These are phyloP conservation scores for Tauraco hartlaubi DNA, from an alignment of 2,797 vertebrate species.

Conservation along the genomic window DNA sequence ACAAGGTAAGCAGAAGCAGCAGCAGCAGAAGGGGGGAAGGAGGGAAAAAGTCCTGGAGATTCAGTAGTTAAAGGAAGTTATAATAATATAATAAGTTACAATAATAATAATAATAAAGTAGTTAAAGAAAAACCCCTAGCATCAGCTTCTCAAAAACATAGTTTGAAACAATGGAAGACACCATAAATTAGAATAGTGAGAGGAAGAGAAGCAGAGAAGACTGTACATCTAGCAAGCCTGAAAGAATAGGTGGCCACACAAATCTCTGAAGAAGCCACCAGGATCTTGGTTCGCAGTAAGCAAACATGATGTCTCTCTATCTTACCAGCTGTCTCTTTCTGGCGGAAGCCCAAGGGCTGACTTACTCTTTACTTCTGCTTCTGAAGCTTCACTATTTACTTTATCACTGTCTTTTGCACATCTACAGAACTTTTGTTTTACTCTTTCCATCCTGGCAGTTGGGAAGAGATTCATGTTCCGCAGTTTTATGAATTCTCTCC, in stretches of 20 bases:
- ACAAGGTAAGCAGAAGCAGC: not conserved
- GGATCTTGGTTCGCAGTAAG: not conserved
- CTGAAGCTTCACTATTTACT: not conserved
- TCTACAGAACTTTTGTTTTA: not conserved
- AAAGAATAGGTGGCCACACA: not conserved
- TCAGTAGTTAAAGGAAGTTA: not conserved
- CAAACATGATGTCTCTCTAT: not conserved
- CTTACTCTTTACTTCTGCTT: not conserved
- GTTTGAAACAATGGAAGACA: not conserved
- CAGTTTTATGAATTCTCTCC: not conserved
- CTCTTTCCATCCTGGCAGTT: not conserved
- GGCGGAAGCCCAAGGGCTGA: not conserved
- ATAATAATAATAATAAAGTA: too few relatives aligned
- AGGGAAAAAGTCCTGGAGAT: not conserved
- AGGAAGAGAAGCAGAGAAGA: not conserved
- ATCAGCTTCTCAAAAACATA: not conserved
- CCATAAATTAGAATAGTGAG: not conserved
- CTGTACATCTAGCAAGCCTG: not conserved
- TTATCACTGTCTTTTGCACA: not conserved
- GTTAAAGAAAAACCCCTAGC: too few relatives aligned
- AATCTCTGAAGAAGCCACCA: not conserved
- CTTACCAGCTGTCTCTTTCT: not conserved
- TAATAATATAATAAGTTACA: too few relatives aligned
- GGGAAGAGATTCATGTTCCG: not conserved
- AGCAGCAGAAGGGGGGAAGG: not conserved